phyloP scores from a whole-genome alignment of 2,113 vertebrate genomes.

The Enhydra lutris region DNA sequence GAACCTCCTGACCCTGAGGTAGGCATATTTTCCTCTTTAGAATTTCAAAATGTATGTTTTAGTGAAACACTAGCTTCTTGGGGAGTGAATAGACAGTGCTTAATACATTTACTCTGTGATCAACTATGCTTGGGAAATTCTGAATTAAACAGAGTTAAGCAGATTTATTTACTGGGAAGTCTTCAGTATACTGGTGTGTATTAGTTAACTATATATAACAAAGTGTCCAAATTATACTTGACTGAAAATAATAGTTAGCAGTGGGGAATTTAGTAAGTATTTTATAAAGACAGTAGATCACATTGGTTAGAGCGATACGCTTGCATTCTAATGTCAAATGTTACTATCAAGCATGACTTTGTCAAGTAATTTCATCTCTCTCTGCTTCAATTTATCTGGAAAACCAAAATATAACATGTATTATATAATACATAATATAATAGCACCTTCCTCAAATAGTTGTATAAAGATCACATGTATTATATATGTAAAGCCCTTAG shows the following conservation, averaged over 20 bases:
- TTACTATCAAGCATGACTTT: not conserved
- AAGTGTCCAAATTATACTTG: not conserved
- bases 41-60: not conserved
- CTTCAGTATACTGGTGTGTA: not conserved
- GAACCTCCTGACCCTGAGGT: not conserved
- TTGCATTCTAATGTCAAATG: not conserved
- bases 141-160: conserved; percentile 16
- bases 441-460: not conserved
- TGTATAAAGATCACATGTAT: not conserved
- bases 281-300: not conserved
- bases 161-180: conserved; percentile 19
- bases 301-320: not conserved
- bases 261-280: not conserved
- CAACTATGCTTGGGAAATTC: not conserved
- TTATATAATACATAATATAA: not conserved
- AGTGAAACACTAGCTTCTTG: not conserved
- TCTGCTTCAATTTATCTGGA: not conserved
- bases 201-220: not conserved
- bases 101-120: not conserved
- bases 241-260: conserved; percentile 2
- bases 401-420: not conserved
- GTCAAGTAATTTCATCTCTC: not conserved
- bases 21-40: not conserved
- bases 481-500: not conserved
- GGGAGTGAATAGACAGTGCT: not conserved